Percentiles rank a stretch among this genome's conserved stretches.
Conservation (phyloP, 1,140 invertebrate species). For the Bombus terrestris region DNA sequence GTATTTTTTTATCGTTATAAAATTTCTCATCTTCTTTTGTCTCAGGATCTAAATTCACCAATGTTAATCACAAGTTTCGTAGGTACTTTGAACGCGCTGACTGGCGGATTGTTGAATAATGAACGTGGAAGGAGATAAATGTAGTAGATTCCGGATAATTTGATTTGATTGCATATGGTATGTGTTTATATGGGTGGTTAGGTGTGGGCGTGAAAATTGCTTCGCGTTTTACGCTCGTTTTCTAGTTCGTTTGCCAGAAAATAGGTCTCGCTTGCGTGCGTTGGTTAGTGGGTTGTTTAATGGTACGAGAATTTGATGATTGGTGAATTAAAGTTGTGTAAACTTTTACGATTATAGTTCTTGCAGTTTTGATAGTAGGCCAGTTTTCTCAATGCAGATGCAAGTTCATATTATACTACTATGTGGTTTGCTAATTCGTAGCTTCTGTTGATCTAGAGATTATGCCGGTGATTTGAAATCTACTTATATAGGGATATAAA, state of each 20-base stretch:
- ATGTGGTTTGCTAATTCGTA: background rate
- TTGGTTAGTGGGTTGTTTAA: background rate
- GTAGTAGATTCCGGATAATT: conserved; percentile 9
- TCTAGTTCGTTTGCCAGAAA: conserved; percentile 6
- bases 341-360: conserved; percentile 3
- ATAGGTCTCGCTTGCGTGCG: conserved; percentile 11
- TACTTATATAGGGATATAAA: too few species aligned
- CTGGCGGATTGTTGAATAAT: background rate
- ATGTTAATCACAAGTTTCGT: too few species aligned
- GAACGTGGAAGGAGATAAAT: background rate
- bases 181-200: background rate
- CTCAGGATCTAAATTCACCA: fast-evolving
- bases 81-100: background rate
- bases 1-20: background rate
- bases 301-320: conserved; percentile 1
- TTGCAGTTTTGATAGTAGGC: background rate
- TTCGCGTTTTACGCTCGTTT: conserved; percentile 21
- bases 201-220: conserved; percentile 23
- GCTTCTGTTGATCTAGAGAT: background rate
- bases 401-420: background rate
- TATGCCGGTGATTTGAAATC: too few species aligned
- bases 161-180: background rate
- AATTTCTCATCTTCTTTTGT: background rate
- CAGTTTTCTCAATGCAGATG: background rate
- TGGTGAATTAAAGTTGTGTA: conserved; percentile 1